Percentiles rank a stretch among this genome's conserved stretches.
phyloP scores from a whole-genome alignment of 2,888 invertebrate genomes.

The Branchipolynoe longqiensis region DNA sequence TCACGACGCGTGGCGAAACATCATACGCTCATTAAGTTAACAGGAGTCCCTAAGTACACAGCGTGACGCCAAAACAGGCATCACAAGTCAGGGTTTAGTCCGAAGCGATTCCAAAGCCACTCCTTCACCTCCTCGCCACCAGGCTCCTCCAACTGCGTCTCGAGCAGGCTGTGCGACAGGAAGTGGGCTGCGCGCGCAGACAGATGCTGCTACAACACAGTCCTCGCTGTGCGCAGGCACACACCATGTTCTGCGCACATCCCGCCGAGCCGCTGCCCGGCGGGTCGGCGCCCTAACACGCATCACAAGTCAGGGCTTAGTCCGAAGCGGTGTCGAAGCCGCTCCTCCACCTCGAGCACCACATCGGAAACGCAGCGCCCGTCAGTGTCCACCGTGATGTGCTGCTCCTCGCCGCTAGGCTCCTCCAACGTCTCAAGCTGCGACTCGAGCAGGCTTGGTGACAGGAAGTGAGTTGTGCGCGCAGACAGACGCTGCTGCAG shows the following conservation, averaged over 20 bases:
- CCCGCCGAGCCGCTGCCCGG: too few species aligned
- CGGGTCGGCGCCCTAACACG: too few species aligned
- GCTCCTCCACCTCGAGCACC: neutral
- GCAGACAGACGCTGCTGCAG: constrained; percentile 69
- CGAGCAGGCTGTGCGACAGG: constrained; percentile 73
- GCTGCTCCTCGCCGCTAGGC: constrained; percentile 43
- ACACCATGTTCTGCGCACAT: constrained; percentile 33
- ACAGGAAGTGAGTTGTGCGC: constrained; percentile 76
- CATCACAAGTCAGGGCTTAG: constrained; percentile 24
- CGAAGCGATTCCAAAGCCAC: neutral
- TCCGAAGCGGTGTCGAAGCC: neutral
- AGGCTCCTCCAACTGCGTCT: constrained; percentile 74
- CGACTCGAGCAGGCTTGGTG: constrained; percentile 72
- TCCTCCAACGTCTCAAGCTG: constrained; percentile 74
- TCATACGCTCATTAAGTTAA: too few species aligned
- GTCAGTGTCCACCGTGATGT: constrained; percentile 12
- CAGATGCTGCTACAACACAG: constrained; percentile 69
- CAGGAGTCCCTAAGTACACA: too few species aligned
- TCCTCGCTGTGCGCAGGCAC: constrained; percentile 52
- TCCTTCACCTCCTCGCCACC: constrained; percentile 31
- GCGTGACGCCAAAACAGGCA: too few species aligned
- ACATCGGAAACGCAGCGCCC: neutral
- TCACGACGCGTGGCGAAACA: too few species aligned
- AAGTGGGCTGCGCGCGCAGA: constrained; percentile 72
- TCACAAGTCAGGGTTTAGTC: constrained; percentile 9